These are phyloP conservation scores for Gouania willdenowi DNA, from an alignment of 2,797 vertebrate species.

Conservation along the genomic window DNA sequence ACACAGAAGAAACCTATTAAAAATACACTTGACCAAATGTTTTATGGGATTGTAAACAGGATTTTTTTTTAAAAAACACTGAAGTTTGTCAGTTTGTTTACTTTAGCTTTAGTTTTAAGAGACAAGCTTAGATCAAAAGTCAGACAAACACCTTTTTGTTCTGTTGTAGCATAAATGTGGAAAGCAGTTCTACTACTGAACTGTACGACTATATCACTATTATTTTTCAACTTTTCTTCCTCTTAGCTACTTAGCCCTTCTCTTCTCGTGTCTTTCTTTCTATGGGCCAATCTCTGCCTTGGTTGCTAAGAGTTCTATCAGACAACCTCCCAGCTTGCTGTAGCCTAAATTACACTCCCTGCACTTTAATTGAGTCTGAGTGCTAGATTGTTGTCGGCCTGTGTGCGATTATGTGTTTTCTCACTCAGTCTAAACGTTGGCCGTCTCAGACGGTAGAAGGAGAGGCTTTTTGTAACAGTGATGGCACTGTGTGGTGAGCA, in stretches of 20 bases:
- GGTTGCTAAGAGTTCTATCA: slow-evolving; percentile 27
- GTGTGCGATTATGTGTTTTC: background rate
- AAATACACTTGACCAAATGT: no score
- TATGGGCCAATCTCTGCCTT: slow-evolving; percentile 6
- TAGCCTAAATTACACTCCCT: slow-evolving; percentile 12
- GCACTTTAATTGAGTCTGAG: slow-evolving; percentile 21
- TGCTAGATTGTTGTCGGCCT: background rate
- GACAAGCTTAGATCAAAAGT: no score
- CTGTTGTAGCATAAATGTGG: no score
- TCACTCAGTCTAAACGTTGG: slow-evolving; percentile 38
- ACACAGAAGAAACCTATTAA: no score
- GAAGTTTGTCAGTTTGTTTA: no score
- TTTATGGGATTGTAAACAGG: no score
- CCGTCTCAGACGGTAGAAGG: slow-evolving; percentile 54
- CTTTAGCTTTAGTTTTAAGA: no score
- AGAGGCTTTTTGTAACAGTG: slow-evolving; percentile 52
- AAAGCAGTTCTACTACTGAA: no score
- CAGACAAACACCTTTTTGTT: no score
- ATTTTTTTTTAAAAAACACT: no score
- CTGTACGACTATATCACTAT: no score
- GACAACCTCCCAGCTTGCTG: slow-evolving; percentile 2
- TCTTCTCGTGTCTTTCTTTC: slow-evolving; percentile 21
- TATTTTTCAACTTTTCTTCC: no score
- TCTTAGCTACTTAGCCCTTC: background rate
- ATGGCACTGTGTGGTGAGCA: slow-evolving; percentile 63